Percentiles rank a stretch among this genome's conserved stretches.
These are phyloP conservation scores for Oxyteleia sp. DNA, from an alignment of 2,888 invertebrate genomes.

Conservation along the genomic window DNA sequence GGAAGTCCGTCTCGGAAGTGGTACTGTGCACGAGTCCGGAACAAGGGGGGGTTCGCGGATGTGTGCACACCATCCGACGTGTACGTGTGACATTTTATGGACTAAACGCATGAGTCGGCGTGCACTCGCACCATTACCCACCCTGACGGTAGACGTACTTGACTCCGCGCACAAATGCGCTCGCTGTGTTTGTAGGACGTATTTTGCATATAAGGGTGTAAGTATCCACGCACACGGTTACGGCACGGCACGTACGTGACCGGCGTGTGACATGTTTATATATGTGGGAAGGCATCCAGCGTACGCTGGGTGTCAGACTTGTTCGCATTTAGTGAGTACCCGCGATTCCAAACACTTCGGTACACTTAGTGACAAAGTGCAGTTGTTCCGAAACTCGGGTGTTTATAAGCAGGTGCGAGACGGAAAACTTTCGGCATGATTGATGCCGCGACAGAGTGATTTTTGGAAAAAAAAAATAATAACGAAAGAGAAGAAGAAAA, in stretches of 20 bases:
- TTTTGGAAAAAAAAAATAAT: too few species aligned
- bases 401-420: too few species aligned
- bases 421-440: too few species aligned
- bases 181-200: constrained; percentile 36
- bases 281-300: constrained; percentile 49
- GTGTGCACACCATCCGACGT: constrained; percentile 38
- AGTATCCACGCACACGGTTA: constrained; percentile 38
- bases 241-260: constrained; percentile 2
- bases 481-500: too few species aligned
- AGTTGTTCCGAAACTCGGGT: constrained; percentile 24
- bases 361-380: constrained; percentile 16
- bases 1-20: constrained; percentile 75
- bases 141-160: constrained; percentile 56
- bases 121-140: constrained; percentile 63
- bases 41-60: constrained; percentile 52
- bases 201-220: constrained; percentile 61
- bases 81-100: constrained; percentile 59
- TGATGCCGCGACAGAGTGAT: too few species aligned
- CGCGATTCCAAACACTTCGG: constrained; percentile 56
- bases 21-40: constrained; percentile 66
- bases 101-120: constrained; percentile 45
- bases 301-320: constrained; percentile 57
- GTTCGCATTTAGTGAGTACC: constrained; percentile 67
- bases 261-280: constrained; percentile 19
- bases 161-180: constrained; percentile 28